A percentile compares a stretch with the other conserved stretches of the same genome.
These are phyloP conservation scores for Lampris incognitus DNA, from an alignment of 2,113 vertebrate genomes.

Conservation along the genomic window DNA sequence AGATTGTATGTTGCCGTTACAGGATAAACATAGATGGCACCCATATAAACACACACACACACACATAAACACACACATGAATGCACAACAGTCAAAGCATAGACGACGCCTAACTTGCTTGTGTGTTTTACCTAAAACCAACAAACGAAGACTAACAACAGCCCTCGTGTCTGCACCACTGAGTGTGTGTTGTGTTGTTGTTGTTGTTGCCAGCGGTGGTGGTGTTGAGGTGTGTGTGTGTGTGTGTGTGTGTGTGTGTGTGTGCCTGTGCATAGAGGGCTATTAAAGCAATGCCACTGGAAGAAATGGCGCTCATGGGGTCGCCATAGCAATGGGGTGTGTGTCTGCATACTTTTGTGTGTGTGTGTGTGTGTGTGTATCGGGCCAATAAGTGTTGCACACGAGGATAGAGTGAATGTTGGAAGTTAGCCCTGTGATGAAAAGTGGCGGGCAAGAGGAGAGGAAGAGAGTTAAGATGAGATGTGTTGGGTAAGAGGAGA, in stretches of 20 bases:
- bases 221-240: background rate
- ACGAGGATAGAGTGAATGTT: constrained; percentile 37
- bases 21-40: constrained; percentile 60
- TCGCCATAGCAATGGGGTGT: constrained; percentile 45
- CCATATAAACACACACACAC: constrained; percentile 35
- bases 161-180: constrained; percentile 31
- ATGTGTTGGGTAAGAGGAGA: background rate
- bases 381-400: constrained; percentile 39
- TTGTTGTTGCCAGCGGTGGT: background rate
- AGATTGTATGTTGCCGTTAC: constrained; percentile 47
- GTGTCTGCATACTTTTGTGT: constrained; percentile 63
- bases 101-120: constrained; percentile 16
- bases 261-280: constrained; percentile 19
- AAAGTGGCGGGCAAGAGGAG: constrained; percentile 45
- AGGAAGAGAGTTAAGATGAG: constrained; percentile 73
- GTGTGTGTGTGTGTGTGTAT: constrained; percentile 35
- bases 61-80: background rate
- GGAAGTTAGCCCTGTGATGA: constrained; percentile 62
- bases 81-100: background rate
- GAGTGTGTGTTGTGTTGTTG: constrained; percentile 20
- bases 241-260: constrained; percentile 19
- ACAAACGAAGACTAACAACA: background rate
- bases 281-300: constrained; percentile 47
- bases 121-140: constrained; percentile 33
- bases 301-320: constrained; percentile 33